Evolutionary conservation across 2,113 vertebrate genomes (phyloP).

Genomic region (Platysternon megacephalum): DNA sequence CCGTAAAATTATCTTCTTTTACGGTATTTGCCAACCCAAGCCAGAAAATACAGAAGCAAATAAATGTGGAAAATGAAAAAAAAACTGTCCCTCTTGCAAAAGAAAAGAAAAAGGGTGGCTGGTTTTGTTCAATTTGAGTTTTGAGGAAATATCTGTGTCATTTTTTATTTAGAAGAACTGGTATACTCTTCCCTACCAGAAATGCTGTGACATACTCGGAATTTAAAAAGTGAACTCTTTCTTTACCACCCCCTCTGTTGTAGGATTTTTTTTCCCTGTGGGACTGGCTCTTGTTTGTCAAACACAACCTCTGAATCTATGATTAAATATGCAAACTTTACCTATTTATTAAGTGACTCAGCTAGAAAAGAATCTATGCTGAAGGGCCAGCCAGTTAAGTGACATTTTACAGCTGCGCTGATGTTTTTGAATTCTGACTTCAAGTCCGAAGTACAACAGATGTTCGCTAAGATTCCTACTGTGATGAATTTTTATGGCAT

Average conservation of each 20-base stretch:
- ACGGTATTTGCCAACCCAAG: not conserved
- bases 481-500: not conserved
- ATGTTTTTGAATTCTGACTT: conserved; percentile 31
- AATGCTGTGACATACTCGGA: conserved; percentile 3
- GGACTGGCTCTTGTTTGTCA: conserved; percentile 26
- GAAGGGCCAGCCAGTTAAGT: not conserved
- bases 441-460: conserved; percentile 44
- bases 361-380: conserved; percentile 36
- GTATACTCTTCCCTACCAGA: conserved; percentile 19
- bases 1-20: not conserved
- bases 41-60: conserved; percentile 3
- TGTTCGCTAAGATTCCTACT: conserved; percentile 15
- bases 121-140: not conserved
- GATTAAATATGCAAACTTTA: conserved; percentile 54
- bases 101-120: not conserved
- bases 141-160: not conserved
- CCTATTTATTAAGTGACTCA: conserved; percentile 66
- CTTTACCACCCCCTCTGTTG: not conserved
- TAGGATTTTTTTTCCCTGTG: not conserved
- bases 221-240: not conserved
- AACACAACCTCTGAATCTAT: not conserved
- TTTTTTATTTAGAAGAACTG: not conserved
- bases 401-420: conserved; percentile 59
- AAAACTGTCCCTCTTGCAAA: not conserved
- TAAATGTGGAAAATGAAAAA: not conserved